These are phyloP conservation scores for Pseudachorutes palmiensis DNA, from an alignment of 1,140 invertebrate genomes.

Conservation along the genomic window DNA sequence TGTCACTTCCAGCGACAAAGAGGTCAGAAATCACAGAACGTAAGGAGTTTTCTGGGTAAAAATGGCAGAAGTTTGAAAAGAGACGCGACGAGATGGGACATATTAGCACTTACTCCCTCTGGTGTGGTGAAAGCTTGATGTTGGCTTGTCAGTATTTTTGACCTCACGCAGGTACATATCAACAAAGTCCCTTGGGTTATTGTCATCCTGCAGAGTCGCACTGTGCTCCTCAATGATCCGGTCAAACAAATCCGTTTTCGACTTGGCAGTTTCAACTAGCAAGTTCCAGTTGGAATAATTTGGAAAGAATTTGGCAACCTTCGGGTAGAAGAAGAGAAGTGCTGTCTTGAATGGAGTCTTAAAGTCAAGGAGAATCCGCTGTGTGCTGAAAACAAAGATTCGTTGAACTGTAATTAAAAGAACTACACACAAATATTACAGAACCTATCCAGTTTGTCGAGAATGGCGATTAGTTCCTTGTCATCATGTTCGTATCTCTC, in stretches of 20 bases:
- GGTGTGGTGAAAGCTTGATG: background rate
- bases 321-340: background rate
- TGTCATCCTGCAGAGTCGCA: background rate
- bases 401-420: background rate
- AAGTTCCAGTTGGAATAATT: background rate
- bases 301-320: conserved; percentile 6
- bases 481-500: conserved; percentile 12
- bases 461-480: background rate
- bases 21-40: conserved; percentile 38
- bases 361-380: background rate
- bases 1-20: conserved; percentile 48
- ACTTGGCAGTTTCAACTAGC: background rate
- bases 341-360: background rate
- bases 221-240: background rate
- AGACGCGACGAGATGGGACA: background rate
- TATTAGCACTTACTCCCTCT: background rate
- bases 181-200: conserved; percentile 6
- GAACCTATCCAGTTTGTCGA: background rate
- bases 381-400: background rate
- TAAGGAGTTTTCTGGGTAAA: background rate
- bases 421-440: background rate
- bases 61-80: too few species aligned
- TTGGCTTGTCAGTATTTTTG: background rate
- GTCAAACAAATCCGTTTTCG: background rate
- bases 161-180: conserved; percentile 1